These are phyloP conservation scores for Hylaeus anthracinus DNA, from an alignment of 1,140 invertebrate genomes.

Conservation along the genomic window DNA sequence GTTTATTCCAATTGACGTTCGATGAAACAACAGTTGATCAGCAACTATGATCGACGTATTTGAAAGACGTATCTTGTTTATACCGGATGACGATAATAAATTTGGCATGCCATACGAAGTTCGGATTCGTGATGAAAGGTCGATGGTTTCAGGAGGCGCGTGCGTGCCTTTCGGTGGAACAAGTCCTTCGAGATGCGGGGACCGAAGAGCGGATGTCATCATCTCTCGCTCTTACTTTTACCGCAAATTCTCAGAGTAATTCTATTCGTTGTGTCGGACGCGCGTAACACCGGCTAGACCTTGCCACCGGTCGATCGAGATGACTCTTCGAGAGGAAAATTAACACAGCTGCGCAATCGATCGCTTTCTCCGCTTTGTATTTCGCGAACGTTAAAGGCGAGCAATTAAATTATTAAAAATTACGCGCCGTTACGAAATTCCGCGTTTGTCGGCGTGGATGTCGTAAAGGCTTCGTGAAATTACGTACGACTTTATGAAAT, in stretches of 20 bases:
- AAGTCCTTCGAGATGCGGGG: background rate
- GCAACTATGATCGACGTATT: no score
- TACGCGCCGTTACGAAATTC: conserved; percentile 3
- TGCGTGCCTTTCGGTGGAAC: background rate
- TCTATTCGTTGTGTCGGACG: background rate
- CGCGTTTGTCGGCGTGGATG: background rate
- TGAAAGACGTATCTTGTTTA: no score
- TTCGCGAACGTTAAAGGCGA: background rate
- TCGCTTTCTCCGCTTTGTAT: conserved; percentile 16
- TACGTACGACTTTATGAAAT: background rate
- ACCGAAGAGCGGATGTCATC: background rate
- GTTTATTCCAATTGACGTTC: no score
- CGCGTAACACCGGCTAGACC: background rate
- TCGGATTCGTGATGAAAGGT: background rate
- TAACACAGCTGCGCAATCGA: conserved; percentile 4
- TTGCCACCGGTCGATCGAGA: conserved; percentile 7
- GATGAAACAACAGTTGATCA: no score
- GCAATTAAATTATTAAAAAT: conserved; percentile 12
- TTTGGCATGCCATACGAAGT: background rate
- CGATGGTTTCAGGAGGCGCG: background rate
- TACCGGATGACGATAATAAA: no score
- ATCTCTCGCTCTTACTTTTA: background rate
- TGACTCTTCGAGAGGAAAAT: background rate
- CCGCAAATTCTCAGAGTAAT: conserved; percentile 6
- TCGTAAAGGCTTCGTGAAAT: background rate